Evolutionary conservation across 2,797 vertebrate species (phyloP).

Genomic region (Lepus townsendii): DNA sequence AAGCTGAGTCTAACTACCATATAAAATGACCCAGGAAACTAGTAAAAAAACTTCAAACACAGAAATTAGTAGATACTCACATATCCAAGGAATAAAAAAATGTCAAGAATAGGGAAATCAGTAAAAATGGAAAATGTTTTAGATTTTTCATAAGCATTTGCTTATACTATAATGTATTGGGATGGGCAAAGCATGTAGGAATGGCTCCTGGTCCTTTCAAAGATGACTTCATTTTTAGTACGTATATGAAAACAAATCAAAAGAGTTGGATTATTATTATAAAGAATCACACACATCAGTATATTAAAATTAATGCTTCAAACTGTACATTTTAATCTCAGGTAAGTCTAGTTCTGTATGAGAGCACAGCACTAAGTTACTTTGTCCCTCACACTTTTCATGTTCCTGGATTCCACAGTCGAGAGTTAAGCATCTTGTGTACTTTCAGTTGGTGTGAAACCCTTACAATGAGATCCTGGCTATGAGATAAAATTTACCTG

Average conservation of each 20-base stretch:
- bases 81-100: background rate
- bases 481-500: background rate
- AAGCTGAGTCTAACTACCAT: background rate
- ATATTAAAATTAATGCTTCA: background rate
- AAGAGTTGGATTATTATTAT: background rate
- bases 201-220: background rate
- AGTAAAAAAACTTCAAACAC: background rate
- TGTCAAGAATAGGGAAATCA: background rate
- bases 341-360: background rate
- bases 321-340: background rate
- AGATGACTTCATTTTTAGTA: background rate
- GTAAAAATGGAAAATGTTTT: background rate
- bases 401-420: background rate
- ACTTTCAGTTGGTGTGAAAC: background rate
- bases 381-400: background rate
- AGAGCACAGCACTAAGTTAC: background rate
- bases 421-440: too few species aligned
- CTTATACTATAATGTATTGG: background rate
- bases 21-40: background rate
- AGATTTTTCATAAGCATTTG: background rate
- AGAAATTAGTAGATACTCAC: background rate
- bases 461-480: background rate
- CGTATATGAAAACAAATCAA: background rate
- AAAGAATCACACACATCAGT: background rate
- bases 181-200: background rate